Evolutionary conservation across 2,113 vertebrate genomes (phyloP).

Genomic region (Stigmatopora nigra): DNA sequence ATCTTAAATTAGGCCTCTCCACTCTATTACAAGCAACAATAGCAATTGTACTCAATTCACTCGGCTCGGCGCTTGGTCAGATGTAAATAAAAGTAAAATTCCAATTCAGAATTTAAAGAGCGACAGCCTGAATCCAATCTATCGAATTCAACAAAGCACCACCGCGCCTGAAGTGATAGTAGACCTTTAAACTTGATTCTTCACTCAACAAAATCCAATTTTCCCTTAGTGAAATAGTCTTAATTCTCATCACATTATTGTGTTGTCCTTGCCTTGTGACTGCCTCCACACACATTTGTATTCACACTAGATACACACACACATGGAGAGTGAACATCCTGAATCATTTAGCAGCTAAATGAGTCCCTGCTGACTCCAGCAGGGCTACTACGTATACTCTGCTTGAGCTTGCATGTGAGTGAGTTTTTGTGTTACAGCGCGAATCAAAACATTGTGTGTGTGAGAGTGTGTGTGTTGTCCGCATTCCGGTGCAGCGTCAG

Average conservation of each 20-base stretch:
- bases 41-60: too few relatives aligned
- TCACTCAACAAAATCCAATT: neutral
- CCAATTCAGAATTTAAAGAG: too few relatives aligned
- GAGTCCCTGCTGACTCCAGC: slow-evolving; percentile 44
- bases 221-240: neutral
- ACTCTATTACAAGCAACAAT: too few relatives aligned
- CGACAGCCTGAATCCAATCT: too few relatives aligned
- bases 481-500: slow-evolving; percentile 29
- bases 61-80: too few relatives aligned
- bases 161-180: too few relatives aligned
- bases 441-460: neutral
- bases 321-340: slow-evolving; percentile 23
- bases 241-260: neutral
- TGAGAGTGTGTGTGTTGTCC: neutral
- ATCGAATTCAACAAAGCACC: too few relatives aligned
- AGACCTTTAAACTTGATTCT: neutral
- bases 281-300: slow-evolving; percentile 6
- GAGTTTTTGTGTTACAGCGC: slow-evolving; percentile 1
- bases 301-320: neutral
- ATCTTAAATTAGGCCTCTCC: too few relatives aligned
- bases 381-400: slow-evolving; percentile 9
- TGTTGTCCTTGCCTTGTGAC: slow-evolving; percentile 3
- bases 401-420: slow-evolving; percentile 13
- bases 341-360: slow-evolving; percentile 50
- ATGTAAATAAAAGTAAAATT: too few relatives aligned